Base-by-base conservation (phyloP, 2,113 vertebrate species). In the Nerophis lumbriciformis region DNA sequence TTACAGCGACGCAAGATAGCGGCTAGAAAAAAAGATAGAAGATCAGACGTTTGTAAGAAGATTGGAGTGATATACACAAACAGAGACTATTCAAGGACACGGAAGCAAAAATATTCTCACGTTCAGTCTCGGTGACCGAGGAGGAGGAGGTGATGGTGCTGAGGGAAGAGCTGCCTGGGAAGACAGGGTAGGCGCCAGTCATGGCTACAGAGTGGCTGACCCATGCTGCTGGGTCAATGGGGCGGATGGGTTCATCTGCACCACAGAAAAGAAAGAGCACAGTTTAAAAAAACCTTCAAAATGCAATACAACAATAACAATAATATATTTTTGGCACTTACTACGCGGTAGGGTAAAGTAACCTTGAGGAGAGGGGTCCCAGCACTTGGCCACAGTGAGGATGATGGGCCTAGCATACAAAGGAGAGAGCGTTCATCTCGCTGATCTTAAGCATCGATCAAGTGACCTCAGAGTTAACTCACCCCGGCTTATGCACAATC, bases 401-500 rank as follows among this genome's bases (percentile, higher is more conserved):
- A 93, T 92, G 49, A 95, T 95, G 52, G 93, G 94, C 68, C 94
- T 95, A 80, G n/a, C 16, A 47, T 47, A 60, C 13, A 53, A 7
- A 21, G 6, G 9, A 48, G 48, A 14, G 2, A 52, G 37, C 2
- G n/a, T 0, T n/a, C 5, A 39, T 45, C 6, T 44, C 19, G 45
- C 45, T 9, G 44, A 35, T 4, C 44, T 57, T 15, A 12, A 4
- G 15, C 7, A 19, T n/a, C 7, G 1, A 11, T 6, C 14, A 1
- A 2, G 19, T 35, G 2, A 59, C 39, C 8, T 9, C 12, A 14
- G 4, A 38, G 8, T 39, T 35, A 0, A 28, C 92, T 90, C 73
- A 94, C 93, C 93, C 93, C 0, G 93, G 93, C 71, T 94, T 95
- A 83, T 95, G 93, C 6, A 95, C 94, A 0, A 95, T 94, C 76